phyloP scores from a whole-genome alignment of 2,113 vertebrate genomes.

The Aegotheles bennettii region DNA sequence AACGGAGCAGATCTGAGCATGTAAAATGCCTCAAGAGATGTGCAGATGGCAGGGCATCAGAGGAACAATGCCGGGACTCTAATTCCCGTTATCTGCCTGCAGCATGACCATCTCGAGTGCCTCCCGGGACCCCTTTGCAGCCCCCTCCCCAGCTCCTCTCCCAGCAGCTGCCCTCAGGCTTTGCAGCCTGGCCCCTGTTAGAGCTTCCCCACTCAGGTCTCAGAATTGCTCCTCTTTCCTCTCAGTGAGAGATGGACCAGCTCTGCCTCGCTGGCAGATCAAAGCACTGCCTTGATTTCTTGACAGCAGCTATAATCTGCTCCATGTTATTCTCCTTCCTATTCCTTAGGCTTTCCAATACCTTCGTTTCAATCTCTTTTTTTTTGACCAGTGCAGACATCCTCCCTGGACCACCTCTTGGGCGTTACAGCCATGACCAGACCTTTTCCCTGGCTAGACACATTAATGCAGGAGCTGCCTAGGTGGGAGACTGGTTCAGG shows the following conservation, averaged over 20 bases:
- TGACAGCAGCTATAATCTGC: neutral
- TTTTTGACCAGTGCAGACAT: neutral
- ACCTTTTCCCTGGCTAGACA: neutral
- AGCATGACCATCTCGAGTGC: neutral
- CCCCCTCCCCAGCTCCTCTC: neutral
- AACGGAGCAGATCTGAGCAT: neutral
- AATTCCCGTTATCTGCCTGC: conserved; percentile 49
- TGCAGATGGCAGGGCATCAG: conserved; percentile 41
- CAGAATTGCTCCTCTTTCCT: neutral
- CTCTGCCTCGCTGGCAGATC: neutral
- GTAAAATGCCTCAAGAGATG: neutral
- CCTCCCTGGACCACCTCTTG: neutral
- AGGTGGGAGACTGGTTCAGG: neutral
- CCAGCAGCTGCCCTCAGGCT: neutral
- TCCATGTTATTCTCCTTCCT: neutral
- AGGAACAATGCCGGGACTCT: neutral
- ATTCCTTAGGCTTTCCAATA: neutral
- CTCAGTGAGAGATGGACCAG: neutral
- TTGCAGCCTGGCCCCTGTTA: neutral
- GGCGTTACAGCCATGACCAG: neutral
- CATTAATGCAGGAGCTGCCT: neutral
- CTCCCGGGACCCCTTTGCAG: neutral
- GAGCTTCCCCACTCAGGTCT: neutral
- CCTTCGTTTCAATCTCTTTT: neutral
- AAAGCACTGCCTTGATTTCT: neutral